Conservation (phyloP, 2,888 invertebrate species). For the Petrophora chlorosata region DNA sequence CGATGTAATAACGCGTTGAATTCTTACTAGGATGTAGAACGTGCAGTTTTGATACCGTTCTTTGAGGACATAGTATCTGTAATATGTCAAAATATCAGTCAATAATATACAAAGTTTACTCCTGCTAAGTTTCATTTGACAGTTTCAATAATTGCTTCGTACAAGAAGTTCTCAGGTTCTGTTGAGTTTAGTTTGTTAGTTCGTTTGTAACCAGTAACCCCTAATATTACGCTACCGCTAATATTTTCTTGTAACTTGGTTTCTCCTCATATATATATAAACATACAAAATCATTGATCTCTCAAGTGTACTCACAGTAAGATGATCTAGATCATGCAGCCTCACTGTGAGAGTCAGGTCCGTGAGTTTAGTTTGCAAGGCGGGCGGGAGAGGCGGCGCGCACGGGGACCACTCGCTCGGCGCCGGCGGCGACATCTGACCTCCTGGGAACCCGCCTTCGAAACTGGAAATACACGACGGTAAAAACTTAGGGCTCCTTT, state of each 20-base stretch:
- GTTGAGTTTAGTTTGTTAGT: too few relatives aligned
- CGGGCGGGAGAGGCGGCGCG: slow-evolving; percentile 71
- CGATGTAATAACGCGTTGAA: slow-evolving; percentile 86
- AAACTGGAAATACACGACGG: slow-evolving; percentile 54
- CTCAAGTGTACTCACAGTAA: slow-evolving; percentile 61
- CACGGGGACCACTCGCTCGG: slow-evolving; percentile 40
- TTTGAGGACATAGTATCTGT: slow-evolving; percentile 85
- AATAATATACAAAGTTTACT: too few relatives aligned
- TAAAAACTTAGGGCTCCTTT: too few relatives aligned
- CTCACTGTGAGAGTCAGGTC: slow-evolving; percentile 86
- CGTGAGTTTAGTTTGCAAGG: slow-evolving; percentile 85
- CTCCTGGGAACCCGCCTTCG: slow-evolving; percentile 76
- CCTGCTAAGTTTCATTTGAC: too few relatives aligned
- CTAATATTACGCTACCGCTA: too few relatives aligned
- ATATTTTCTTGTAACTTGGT: too few relatives aligned
- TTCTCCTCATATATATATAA: too few relatives aligned
- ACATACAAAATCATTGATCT: neutral
- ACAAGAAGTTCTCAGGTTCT: too few relatives aligned
- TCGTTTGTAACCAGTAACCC: too few relatives aligned
- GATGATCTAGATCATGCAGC: slow-evolving; percentile 85
- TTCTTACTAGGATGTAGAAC: slow-evolving; percentile 85
- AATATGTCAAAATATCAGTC: neutral
- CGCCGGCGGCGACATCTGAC: slow-evolving; percentile 61
- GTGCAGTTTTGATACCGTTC: slow-evolving; percentile 86
- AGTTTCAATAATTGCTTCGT: too few relatives aligned